These are phyloP conservation scores for Neuroscelio doddi DNA, from an alignment of 2,888 invertebrate species.

Conservation along the genomic window DNA sequence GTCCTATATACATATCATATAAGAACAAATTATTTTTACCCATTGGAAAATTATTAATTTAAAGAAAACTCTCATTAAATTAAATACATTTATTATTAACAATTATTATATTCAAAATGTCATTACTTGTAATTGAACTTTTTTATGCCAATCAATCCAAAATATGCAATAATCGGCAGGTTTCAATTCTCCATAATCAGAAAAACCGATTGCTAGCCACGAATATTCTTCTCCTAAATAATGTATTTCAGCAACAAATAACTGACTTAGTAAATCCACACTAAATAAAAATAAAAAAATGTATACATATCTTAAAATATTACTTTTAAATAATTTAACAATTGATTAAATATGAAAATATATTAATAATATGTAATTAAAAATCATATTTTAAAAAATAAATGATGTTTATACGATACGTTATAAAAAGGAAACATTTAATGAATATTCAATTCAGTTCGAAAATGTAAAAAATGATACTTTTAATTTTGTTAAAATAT, in stretches of 20 bases:
- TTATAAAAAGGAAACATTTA: too few species aligned
- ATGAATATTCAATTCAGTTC: too few species aligned
- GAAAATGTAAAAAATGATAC: too few species aligned
- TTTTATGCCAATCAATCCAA: slow-evolving; percentile 81
- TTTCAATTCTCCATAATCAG: slow-evolving; percentile 82
- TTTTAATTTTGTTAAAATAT: too few species aligned
- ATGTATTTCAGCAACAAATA: slow-evolving; percentile 63
- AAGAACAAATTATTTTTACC: too few species aligned
- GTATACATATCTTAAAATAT: too few species aligned
- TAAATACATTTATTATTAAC: too few species aligned
- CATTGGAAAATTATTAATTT: slow-evolving; percentile 5
- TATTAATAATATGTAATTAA: background rate
- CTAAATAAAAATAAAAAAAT: slow-evolving; percentile 45
- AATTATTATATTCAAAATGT: background rate
- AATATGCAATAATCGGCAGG: slow-evolving; percentile 88
- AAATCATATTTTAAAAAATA: too few species aligned
- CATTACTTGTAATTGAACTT: slow-evolving; percentile 75
- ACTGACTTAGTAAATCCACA: slow-evolving; percentile 59
- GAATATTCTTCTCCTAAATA: slow-evolving; percentile 61
- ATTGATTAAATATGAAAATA: background rate
- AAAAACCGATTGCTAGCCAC: slow-evolving; percentile 92
- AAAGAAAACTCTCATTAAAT: too few species aligned
- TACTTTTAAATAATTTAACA: background rate
- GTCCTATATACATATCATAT: too few species aligned
- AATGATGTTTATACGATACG: too few species aligned